Percentiles rank a stretch among this genome's conserved stretches.
phyloP scores from a whole-genome alignment of 1,140 invertebrate species.

The Teleogryllus occipitalis region DNA sequence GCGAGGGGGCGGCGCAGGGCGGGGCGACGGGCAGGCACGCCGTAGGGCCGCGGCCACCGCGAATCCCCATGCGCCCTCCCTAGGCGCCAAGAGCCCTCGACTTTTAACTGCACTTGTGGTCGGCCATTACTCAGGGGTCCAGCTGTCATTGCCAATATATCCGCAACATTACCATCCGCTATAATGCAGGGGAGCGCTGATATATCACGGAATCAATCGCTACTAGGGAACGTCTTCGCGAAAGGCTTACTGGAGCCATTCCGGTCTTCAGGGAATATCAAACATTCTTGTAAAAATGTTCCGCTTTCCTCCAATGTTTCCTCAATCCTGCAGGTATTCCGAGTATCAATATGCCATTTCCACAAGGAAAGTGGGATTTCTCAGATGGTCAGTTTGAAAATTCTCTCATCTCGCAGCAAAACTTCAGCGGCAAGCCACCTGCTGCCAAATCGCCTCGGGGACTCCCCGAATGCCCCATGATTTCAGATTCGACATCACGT shows the following conservation, averaged over 20 bases:
- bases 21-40: background rate
- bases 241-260: slow-evolving; percentile 10
- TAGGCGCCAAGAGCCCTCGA: slow-evolving; percentile 8
- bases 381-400: slow-evolving; percentile 14
- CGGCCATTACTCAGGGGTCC: slow-evolving; percentile 14
- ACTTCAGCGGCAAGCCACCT: slow-evolving; percentile 10
- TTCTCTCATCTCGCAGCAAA: slow-evolving; percentile 8
- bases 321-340: slow-evolving; percentile 4
- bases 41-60: no score
- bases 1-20: background rate
- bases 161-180: slow-evolving; percentile 3
- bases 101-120: slow-evolving; percentile 16
- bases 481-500: slow-evolving; percentile 13
- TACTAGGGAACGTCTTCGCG: background rate
- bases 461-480: slow-evolving; percentile 14
- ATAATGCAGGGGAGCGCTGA: slow-evolving; percentile 3
- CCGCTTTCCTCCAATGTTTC: slow-evolving; percentile 1
- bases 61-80: background rate
- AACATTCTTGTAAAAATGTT: slow-evolving; percentile 11
- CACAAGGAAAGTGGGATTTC: slow-evolving; percentile 10
- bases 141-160: slow-evolving; percentile 3
- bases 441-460: slow-evolving; percentile 14
- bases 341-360: slow-evolving; percentile 17
- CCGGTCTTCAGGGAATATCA: slow-evolving; percentile 9
- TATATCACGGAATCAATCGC: slow-evolving; percentile 6